These are phyloP conservation scores for Bombylius discolor DNA, from an alignment of 2,888 invertebrate species.

Conservation along the genomic window DNA sequence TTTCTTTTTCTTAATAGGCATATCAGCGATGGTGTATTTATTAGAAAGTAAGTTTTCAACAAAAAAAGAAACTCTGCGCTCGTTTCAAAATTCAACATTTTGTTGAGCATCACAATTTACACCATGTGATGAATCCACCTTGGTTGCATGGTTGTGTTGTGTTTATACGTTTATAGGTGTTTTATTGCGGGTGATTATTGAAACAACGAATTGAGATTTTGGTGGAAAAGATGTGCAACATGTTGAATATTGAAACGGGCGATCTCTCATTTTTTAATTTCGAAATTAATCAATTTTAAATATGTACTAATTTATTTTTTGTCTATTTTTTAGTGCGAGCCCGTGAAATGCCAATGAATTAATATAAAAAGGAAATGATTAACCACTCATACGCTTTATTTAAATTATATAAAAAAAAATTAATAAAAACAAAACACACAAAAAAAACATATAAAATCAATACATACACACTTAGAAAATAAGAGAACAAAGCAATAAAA, in stretches of 20 bases:
- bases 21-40: conserved; percentile 66
- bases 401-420: background rate
- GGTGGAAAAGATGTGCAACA: too few relatives aligned
- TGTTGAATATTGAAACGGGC: too few relatives aligned
- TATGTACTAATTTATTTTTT: conserved; percentile 12
- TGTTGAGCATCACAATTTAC: too few relatives aligned
- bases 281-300: background rate
- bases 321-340: conserved; percentile 39
- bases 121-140: too few relatives aligned
- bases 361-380: conserved; percentile 12
- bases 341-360: conserved; percentile 35
- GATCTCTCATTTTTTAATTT: too few relatives aligned
- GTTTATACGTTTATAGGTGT: too few relatives aligned
- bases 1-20: conserved; percentile 64
- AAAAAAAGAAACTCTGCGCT: background rate
- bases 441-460: background rate
- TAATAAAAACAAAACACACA: background rate
- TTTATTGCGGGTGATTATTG: too few relatives aligned
- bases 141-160: too few relatives aligned
- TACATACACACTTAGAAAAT: background rate
- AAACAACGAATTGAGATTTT: too few relatives aligned
- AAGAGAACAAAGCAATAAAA: background rate
- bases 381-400: background rate
- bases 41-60: conserved; percentile 60
- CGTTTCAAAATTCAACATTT: too few relatives aligned